Evolutionary conservation across 2,888 invertebrate genomes (phyloP).

Genomic region (Yponomeuta plumbellus): DNA sequence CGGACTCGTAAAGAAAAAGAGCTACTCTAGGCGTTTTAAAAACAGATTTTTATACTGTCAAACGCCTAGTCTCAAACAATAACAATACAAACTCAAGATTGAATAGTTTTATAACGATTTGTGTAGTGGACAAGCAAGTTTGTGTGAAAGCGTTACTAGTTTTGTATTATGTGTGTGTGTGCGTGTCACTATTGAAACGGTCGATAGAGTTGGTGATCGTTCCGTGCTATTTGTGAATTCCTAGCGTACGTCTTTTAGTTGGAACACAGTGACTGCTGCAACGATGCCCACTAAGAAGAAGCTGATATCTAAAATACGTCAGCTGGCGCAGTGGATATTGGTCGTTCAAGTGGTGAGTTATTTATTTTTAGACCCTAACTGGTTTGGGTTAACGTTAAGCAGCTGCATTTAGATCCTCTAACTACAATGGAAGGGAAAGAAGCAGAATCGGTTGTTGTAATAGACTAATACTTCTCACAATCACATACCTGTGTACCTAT

Average conservation of each 20-base stretch:
- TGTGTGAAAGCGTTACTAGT: conserved; percentile 69
- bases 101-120: conserved; percentile 41
- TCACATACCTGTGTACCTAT: background rate
- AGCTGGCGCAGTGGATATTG: conserved; percentile 67
- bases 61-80: conserved; percentile 52
- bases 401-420: background rate
- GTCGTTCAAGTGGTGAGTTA: conserved; percentile 69
- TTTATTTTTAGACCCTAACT: conserved; percentile 24
- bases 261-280: conserved; percentile 21
- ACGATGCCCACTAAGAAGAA: conserved; percentile 72
- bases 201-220: conserved; percentile 67
- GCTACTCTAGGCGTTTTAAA: conserved; percentile 62
- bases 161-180: conserved; percentile 57
- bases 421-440: background rate
- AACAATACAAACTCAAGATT: conserved; percentile 40
- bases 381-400: conserved; percentile 16
- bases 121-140: conserved; percentile 50
- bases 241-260: conserved; percentile 43
- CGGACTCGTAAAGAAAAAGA: conserved; percentile 66
- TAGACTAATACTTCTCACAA: background rate
- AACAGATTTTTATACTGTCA: conserved; percentile 60
- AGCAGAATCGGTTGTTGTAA: background rate
- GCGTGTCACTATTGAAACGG: conserved; percentile 71
- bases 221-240: conserved; percentile 66
- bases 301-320: conserved; percentile 63